Percentiles rank a stretch among this genome's conserved stretches.
Conservation (phyloP, 1,140 invertebrate species). For the Drosophila nigromelanica region DNA sequence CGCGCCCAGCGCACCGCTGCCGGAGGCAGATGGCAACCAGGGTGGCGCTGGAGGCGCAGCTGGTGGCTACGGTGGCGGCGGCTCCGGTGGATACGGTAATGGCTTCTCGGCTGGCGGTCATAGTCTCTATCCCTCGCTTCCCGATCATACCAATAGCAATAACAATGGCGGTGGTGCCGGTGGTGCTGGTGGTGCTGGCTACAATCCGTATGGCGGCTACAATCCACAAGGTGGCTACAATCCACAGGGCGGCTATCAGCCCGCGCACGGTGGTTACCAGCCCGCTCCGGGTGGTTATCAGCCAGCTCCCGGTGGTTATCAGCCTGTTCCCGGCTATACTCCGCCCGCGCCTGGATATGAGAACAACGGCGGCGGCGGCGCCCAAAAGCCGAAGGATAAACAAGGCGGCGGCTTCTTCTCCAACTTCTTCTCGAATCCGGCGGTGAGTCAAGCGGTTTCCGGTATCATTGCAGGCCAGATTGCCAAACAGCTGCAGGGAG, state of each 20-base stretch:
- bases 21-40: conserved; percentile 51
- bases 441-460: conserved; percentile 79
- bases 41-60: conserved; percentile 45
- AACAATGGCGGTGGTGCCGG: conserved; percentile 37
- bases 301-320: conserved; percentile 56
- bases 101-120: conserved; percentile 82
- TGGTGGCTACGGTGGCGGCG: conserved; percentile 51
- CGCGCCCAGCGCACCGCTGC: conserved; percentile 69
- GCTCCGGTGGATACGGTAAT: conserved; percentile 71
- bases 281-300: conserved; percentile 55
- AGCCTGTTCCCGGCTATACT: conserved; percentile 65
- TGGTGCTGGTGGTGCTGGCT: conserved; percentile 38
- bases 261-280: conserved; percentile 42
- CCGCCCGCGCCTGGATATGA: conserved; percentile 68
- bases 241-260: conserved; percentile 56
- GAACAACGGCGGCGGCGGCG: conserved; percentile 47
- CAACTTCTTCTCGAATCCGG: conserved; percentile 79
- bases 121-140: conserved; percentile 76
- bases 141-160: conserved; percentile 48
- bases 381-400: conserved; percentile 76
- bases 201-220: conserved; percentile 50
- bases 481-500: conserved; percentile 74
- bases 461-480: conserved; percentile 83
- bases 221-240: conserved; percentile 57
- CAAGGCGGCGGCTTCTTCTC: conserved; percentile 82